Evolutionary conservation across 2,113 vertebrate genomes (phyloP).

Genomic region (Lota lota): DNA sequence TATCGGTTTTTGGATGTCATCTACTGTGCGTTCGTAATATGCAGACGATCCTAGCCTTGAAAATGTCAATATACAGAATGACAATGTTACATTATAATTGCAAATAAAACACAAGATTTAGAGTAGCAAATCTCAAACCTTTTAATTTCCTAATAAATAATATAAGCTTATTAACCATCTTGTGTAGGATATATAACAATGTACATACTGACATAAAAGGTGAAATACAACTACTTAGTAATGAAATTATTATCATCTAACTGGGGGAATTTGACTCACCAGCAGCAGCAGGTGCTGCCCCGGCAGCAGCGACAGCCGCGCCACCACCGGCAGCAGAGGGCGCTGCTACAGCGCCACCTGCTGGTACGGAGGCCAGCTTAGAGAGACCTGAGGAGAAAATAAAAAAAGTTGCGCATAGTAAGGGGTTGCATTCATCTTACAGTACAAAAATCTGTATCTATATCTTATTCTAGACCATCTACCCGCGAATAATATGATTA

Average conservation of each 20-base stretch:
- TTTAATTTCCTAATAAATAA: too few relatives aligned
- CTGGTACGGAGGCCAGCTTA: constrained; percentile 80
- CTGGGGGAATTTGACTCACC: not conserved
- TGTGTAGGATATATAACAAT: too few relatives aligned
- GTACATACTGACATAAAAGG: not conserved
- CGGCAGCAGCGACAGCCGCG: constrained; percentile 54
- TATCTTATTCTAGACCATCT: not conserved
- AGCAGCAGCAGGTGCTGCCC: constrained; percentile 78
- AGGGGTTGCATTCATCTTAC: not conserved
- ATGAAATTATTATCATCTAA: too few relatives aligned
- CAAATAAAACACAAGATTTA: too few relatives aligned
- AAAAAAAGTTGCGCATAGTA: not conserved
- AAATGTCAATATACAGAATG: too few relatives aligned
- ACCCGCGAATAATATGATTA: not conserved
- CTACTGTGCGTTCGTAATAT: too few relatives aligned
- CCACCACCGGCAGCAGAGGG: constrained; percentile 55
- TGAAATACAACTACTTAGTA: too few relatives aligned
- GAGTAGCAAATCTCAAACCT: too few relatives aligned
- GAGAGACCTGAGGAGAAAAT: constrained; percentile 61
- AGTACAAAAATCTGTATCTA: not conserved
- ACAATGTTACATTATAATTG: too few relatives aligned
- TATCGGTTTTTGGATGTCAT: too few relatives aligned
- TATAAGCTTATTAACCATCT: too few relatives aligned
- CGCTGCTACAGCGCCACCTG: constrained; percentile 73
- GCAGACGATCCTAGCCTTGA: too few relatives aligned